A percentile compares a stretch with the other conserved stretches of the same genome.
Conservation (phyloP, 2,797 vertebrate genomes). For the Anniella stebbinsi region DNA sequence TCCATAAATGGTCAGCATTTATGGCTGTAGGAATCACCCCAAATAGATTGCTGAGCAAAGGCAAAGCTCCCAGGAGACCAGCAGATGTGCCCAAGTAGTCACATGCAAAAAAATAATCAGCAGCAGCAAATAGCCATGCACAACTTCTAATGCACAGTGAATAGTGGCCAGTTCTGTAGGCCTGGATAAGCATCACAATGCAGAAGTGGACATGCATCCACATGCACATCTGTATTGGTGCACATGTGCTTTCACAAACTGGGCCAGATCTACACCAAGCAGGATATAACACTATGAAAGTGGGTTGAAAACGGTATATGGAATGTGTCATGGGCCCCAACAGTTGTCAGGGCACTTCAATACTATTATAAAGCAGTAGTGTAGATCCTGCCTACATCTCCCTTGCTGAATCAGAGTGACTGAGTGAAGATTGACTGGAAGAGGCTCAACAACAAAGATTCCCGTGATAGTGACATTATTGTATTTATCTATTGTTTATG, state of each 20-base stretch:
- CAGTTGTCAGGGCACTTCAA: no score
- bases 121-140: background rate
- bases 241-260: background rate
- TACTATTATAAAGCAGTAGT: no score
- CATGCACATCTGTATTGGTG: background rate
- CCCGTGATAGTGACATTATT: background rate
- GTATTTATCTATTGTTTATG: background rate
- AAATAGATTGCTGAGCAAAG: background rate
- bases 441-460: background rate
- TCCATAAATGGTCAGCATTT: background rate
- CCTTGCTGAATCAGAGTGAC: background rate
- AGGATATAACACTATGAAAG: no score
- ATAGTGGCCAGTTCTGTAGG: background rate
- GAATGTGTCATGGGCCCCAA: no score
- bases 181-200: background rate
- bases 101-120: background rate
- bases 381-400: no score
- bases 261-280: no score
- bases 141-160: background rate
- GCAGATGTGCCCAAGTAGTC: background rate
- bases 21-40: background rate
- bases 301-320: no score
- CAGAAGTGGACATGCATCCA: background rate
- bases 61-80: background rate
- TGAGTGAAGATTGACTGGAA: background rate